Evolutionary conservation across 2,797 vertebrate species (phyloP), one percentile per base, ranked within the genome.

Genomic region (Distichodus sexfasciatus): DNA sequence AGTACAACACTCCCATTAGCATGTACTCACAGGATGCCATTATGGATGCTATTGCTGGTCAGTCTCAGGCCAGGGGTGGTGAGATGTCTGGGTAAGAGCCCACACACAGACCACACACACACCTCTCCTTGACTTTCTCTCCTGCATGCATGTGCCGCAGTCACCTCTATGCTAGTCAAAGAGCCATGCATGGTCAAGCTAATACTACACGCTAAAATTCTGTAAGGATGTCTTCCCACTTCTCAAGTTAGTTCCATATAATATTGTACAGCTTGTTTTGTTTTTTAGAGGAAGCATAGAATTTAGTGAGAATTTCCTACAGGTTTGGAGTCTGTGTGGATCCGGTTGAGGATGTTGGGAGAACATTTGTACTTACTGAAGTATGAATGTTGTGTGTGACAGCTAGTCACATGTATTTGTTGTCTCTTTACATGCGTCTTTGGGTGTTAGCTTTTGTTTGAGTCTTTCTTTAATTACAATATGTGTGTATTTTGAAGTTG

Each of bases 1-100:
- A 99, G 88, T 99, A 99, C 93, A 99, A 99, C 92, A 98, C 97
- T 53, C 97, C 97, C 29, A 99, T 99, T 90, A 99, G 96, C 93
- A 98, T 99, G 96, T 99, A 99, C 87, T 99, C 97, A 59, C 96
- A 99, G 86, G 97, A 99, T 59, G 94, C 97, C 88, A 99, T 99
- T 89, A 81, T 99, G 97, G 97, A 99, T 19, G 97, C 95, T 83
- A 99, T 99, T 59, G 97, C 96, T 3, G 97, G 96, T 68, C 97
- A 99, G 87, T 94, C 96, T 53, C 97, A 99, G 88, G 94, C 93
- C 78, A 90, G 93, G 81, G 94, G 94, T 81, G 92, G 90, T 74
- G 92, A 94, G n/a, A 81, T 93, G 94, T 66, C 86, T 94, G 87
- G 95, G 97, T 82, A 98, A 98, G 87, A 95, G 94, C 79, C 96